Conservation (phyloP, 2,113 vertebrate genomes). For the Poeciliopsis occidentalis region DNA sequence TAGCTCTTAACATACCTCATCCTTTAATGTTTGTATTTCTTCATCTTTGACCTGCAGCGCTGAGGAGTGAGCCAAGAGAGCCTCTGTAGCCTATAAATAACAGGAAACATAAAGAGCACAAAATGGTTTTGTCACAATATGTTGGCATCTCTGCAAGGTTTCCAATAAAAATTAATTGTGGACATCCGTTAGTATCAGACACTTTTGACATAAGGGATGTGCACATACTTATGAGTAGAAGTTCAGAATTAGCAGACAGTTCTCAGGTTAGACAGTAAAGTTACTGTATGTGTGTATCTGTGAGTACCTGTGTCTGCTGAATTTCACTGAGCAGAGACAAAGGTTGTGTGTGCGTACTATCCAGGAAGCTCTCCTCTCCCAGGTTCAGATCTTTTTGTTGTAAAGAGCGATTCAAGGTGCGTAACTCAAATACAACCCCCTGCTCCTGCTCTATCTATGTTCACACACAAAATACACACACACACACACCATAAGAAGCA, state of each 20-base stretch:
- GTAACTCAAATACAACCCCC: conserved; percentile 80
- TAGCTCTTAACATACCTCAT: conserved; percentile 68
- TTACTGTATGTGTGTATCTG: conserved; percentile 20
- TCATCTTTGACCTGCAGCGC: conserved; percentile 74
- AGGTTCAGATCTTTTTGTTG: conserved; percentile 73
- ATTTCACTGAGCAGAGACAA: conserved; percentile 82
- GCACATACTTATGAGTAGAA: neutral
- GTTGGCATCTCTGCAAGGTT: neutral
- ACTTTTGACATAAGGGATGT: neutral
- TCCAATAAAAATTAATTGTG: neutral
- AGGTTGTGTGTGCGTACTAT: conserved; percentile 67
- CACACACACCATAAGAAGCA: conserved; percentile 5
- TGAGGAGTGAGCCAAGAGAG: conserved; percentile 76
- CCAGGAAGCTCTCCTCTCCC: conserved; percentile 76
- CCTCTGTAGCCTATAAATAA: conserved; percentile 70
- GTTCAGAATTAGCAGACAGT: conserved; percentile 17
- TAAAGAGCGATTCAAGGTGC: conserved; percentile 76
- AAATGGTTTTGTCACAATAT: neutral
- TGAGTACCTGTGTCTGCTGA: conserved; percentile 81
- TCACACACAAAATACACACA: conserved; percentile 16
- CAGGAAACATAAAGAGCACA: conserved; percentile 7
- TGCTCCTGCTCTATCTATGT: conserved; percentile 82
- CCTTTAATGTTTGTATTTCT: conserved; percentile 72
- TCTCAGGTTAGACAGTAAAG: neutral
- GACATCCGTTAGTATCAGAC: neutral